Conservation (phyloP, 1,140 invertebrate genomes). For the Pristionchus pacificus region DNA sequence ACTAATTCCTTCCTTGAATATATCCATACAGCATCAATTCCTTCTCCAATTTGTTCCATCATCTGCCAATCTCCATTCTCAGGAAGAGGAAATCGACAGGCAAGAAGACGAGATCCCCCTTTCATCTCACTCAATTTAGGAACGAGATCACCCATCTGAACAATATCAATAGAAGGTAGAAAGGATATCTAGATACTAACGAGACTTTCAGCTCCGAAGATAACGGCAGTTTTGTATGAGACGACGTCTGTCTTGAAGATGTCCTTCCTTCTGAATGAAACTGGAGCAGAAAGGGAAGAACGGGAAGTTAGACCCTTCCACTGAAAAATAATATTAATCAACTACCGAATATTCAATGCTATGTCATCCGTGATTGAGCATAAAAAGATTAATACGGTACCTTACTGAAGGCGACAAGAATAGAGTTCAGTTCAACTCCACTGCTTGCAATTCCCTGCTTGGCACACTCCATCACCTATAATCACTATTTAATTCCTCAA, state of each 20-base stretch:
- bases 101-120: conserved; percentile 38
- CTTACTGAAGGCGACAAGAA: conserved; percentile 47
- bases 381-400: no score
- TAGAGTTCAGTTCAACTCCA: conserved; percentile 48
- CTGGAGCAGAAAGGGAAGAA: neutral
- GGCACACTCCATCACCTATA: conserved; percentile 49
- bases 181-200: conserved; percentile 18
- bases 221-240: conserved; percentile 42
- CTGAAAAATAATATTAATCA: neutral
- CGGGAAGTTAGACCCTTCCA: neutral
- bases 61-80: conserved; percentile 34
- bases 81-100: conserved; percentile 51
- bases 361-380: neutral
- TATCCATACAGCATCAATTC: conserved; percentile 53
- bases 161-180: neutral
- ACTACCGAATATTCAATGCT: neutral
- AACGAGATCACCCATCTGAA: conserved; percentile 43
- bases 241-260: conserved; percentile 50
- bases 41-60: conserved; percentile 40
- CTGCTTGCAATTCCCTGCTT: conserved; percentile 34
- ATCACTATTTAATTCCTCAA: no score
- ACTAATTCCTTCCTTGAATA: conserved; percentile 22
- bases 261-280: conserved; percentile 35
- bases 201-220: conserved; percentile 53
- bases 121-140: conserved; percentile 49